A percentile compares a stretch with the other conserved stretches of the same genome.
These are phyloP conservation scores for Panagrolaimus sp. DNA, from an alignment of 1,140 invertebrate species.

Conservation along the genomic window DNA sequence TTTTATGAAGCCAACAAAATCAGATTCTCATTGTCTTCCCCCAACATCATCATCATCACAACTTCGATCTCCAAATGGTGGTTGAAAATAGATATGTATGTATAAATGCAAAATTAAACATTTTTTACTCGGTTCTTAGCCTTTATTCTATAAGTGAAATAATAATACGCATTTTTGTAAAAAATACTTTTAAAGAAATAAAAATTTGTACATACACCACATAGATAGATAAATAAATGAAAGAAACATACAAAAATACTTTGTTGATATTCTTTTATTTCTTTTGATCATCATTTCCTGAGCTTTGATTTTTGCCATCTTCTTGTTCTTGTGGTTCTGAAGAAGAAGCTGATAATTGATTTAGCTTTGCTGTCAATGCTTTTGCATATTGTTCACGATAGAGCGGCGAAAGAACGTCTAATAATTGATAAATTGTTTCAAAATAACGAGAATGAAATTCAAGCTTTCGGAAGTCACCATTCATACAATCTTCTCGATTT, in stretches of 20 bases:
- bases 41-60: background rate
- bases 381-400: conserved; percentile 2
- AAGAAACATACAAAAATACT: background rate
- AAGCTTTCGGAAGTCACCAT: conserved; percentile 32
- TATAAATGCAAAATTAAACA: too few species aligned
- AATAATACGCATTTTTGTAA: too few species aligned
- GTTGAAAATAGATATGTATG: too few species aligned
- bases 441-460: conserved; percentile 4
- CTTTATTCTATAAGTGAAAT: too few species aligned
- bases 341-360: background rate
- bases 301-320: too few species aligned
- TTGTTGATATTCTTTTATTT: background rate
- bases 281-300: too few species aligned
- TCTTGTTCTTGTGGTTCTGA: too few species aligned
- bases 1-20: background rate
- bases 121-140: too few species aligned
- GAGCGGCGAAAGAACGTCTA: background rate
- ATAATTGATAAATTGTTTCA: conserved; percentile 5
- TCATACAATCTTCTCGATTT: conserved; percentile 36
- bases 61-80: conserved; percentile 5
- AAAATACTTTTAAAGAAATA: too few species aligned
- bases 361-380: background rate
- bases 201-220: background rate
- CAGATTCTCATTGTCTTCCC: background rate
- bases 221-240: too few species aligned